Conservation (phyloP, 2,113 vertebrate genomes). For the Pandion haliaetus region DNA sequence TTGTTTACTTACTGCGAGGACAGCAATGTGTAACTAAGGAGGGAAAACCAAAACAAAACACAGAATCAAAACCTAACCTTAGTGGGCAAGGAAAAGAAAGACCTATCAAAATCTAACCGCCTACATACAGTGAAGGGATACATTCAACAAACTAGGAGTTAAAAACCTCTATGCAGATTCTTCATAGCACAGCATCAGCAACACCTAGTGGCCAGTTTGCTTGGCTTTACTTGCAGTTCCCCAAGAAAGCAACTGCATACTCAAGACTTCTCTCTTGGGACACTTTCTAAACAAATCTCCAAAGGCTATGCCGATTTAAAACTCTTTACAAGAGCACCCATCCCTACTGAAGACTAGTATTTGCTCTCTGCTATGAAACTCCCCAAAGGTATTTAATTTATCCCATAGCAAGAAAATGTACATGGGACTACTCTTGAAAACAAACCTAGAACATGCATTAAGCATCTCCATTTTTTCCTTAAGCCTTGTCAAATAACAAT, state of each 20-base stretch:
- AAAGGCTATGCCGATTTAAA: background rate
- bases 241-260: background rate
- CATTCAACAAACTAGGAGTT: background rate
- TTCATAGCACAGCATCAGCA: constrained; percentile 58
- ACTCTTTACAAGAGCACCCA: background rate
- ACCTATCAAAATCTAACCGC: background rate
- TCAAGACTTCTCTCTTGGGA: background rate
- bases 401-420: background rate
- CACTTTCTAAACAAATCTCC: background rate
- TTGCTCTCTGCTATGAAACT: background rate
- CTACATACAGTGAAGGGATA: background rate
- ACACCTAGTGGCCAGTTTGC: constrained; percentile 65
- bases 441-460: background rate
- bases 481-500: background rate
- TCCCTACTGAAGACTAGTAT: background rate
- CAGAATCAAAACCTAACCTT: background rate
- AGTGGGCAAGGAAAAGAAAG: background rate
- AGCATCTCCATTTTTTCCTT: background rate
- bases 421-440: background rate
- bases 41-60: background rate
- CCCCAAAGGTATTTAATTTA: background rate
- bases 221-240: background rate
- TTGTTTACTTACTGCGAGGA: constrained; percentile 75
- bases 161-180: background rate
- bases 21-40: constrained; percentile 70